These are phyloP conservation scores for Pemphredon lugubris DNA, from an alignment of 2,888 invertebrate species.

Conservation along the genomic window DNA sequence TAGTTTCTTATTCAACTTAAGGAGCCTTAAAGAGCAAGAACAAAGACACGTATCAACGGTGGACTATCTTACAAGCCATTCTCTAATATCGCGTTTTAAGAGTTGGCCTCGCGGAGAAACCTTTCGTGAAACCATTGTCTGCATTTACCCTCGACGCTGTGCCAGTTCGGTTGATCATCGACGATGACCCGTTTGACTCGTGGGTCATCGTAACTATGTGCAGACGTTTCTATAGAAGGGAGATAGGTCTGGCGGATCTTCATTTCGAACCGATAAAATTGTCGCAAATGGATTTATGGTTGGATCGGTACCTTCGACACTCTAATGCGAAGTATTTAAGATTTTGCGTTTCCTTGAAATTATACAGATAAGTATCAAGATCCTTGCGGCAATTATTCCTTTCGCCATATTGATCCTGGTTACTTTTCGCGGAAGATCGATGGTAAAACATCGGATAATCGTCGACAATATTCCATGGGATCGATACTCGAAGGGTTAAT, in stretches of 20 bases:
- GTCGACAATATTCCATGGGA: too few species aligned
- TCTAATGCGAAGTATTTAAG: background rate
- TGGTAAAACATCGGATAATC: too few species aligned
- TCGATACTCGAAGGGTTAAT: too few species aligned
- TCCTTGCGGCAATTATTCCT: too few species aligned
- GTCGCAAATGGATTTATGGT: background rate
- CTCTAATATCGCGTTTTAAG: constrained; percentile 42
- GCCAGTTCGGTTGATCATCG: constrained; percentile 32
- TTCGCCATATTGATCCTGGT: too few species aligned
- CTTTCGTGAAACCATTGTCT: constrained; percentile 46
- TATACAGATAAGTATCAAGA: too few species aligned
- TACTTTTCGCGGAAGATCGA: too few species aligned
- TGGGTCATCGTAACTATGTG: constrained; percentile 28
- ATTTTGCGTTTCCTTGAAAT: too few species aligned
- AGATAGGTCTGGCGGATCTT: constrained; percentile 12
- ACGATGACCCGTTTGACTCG: constrained; percentile 37
- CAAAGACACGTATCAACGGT: constrained; percentile 41
- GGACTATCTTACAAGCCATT: constrained; percentile 29
- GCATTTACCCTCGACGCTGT: constrained; percentile 21
- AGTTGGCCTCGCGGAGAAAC: constrained; percentile 34
- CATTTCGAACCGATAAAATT: constrained; percentile 8
- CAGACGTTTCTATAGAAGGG: constrained; percentile 30
- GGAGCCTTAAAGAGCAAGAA: constrained; percentile 34
- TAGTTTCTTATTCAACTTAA: constrained; percentile 28
- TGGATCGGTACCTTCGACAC: background rate